A percentile compares a stretch with the other conserved stretches of the same genome.
These are phyloP conservation scores for Podarcis raffonei DNA, from an alignment of 2,113 vertebrate genomes.

Conservation along the genomic window DNA sequence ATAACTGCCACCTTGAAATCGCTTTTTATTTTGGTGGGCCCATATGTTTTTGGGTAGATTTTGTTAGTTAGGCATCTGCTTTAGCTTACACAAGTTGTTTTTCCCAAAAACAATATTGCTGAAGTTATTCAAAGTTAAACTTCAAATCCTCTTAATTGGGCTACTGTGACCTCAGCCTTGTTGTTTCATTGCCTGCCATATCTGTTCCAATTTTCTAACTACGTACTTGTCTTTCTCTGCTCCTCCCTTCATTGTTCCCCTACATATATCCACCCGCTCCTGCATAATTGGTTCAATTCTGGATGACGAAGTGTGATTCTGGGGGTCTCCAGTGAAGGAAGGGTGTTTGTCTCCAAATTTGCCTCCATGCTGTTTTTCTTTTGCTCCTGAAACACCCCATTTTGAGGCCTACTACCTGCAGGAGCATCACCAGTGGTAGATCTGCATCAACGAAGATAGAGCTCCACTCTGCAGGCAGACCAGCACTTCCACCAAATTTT, in stretches of 20 bases:
- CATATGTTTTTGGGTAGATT: background rate
- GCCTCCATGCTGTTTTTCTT: no score
- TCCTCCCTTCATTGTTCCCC: background rate
- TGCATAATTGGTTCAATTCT: no score
- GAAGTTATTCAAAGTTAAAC: constrained; percentile 1
- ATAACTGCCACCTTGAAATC: constrained; percentile 13
- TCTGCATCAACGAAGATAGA: no score
- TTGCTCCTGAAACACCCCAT: no score
- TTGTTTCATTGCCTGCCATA: background rate
- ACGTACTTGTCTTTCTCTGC: background rate
- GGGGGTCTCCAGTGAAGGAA: no score
- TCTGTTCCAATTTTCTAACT: background rate
- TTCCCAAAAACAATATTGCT: background rate
- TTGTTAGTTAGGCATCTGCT: background rate
- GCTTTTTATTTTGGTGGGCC: background rate
- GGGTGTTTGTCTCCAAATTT: no score
- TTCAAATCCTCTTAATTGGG: background rate
- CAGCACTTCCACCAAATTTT: no score
- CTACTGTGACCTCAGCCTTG: background rate
- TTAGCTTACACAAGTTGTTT: background rate
- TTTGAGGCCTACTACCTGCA: no score
- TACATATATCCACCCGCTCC: background rate
- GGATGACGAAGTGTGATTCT: no score
- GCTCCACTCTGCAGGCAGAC: no score
- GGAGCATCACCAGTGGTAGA: no score